These are phyloP conservation scores for Gouania willdenowi DNA, from an alignment of 2,797 vertebrate genomes.

Conservation along the genomic window DNA sequence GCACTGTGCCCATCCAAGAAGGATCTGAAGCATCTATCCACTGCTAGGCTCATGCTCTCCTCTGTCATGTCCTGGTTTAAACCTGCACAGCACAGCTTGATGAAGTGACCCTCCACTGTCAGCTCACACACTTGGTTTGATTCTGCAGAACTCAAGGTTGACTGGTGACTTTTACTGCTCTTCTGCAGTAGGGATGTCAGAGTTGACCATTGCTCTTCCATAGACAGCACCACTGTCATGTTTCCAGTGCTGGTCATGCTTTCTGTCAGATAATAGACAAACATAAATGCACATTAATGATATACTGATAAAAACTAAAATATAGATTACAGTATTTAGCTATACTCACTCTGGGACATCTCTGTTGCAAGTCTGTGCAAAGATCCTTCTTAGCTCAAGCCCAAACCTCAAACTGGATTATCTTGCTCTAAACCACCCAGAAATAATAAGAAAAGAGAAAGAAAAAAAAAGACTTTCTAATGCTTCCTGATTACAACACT, in stretches of 20 bases:
- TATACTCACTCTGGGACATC: conserved; percentile 42
- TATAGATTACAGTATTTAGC: neutral
- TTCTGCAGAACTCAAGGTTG: conserved; percentile 9
- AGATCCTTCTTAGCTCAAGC: conserved; percentile 8
- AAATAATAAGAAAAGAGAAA: neutral
- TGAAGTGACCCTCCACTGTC: neutral
- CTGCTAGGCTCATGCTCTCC: conserved; percentile 12
- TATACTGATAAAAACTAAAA: too few relatives aligned
- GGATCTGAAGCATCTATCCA: conserved; percentile 28
- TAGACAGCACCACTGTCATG: conserved; percentile 32
- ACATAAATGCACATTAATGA: neutral
- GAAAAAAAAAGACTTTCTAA: neutral
- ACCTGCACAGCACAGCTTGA: conserved; percentile 27
- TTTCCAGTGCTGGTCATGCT: neutral
- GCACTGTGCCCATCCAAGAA: neutral
- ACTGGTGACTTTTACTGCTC: neutral
- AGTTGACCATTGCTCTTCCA: conserved; percentile 18
- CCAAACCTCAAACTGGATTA: conserved; percentile 20
- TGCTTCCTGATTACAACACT: conserved; percentile 16
- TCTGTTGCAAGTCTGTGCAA: conserved; percentile 4
- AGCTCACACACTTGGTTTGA: conserved; percentile 24
- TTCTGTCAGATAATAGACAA: conserved; percentile 16
- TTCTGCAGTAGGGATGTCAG: conserved; percentile 26
- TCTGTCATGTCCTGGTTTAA: conserved; percentile 26
- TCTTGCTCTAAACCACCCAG: conserved; percentile 9